Evolutionary conservation across 1,140 invertebrate genomes (phyloP).

Genomic region (Drosophila persimilis): DNA sequence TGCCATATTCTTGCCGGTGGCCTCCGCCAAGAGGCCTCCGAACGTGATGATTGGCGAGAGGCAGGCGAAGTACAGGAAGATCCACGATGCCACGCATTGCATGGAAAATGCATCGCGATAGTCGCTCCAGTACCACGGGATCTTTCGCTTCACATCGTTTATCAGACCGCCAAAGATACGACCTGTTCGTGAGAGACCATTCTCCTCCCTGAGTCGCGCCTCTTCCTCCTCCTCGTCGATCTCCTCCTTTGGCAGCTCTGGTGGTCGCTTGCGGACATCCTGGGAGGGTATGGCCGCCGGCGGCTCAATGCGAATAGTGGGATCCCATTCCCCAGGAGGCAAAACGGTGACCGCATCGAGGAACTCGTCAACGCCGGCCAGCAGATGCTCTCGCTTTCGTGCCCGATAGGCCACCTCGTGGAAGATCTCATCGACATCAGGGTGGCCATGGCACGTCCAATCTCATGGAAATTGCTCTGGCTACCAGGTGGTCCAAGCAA

Average conservation of each 20-base stretch:
- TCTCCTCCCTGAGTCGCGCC: slow-evolving; percentile 92
- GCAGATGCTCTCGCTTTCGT: slow-evolving; percentile 94
- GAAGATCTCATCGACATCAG: slow-evolving; percentile 99
- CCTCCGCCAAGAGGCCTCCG: slow-evolving; percentile 94
- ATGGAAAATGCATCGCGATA: slow-evolving; percentile 95
- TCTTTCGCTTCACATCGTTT: slow-evolving; percentile 97
- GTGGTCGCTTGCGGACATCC: slow-evolving; percentile 92
- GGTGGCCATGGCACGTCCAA: slow-evolving; percentile 98
- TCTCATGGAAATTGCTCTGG: slow-evolving; percentile 95
- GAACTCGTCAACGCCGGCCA: slow-evolving; percentile 98
- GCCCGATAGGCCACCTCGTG: slow-evolving; percentile 99
- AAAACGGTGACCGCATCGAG: slow-evolving; percentile 98
- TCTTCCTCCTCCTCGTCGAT: slow-evolving; percentile 91
- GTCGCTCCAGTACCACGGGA: slow-evolving; percentile 92
- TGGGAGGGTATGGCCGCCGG: slow-evolving; percentile 97
- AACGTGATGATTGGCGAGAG: slow-evolving; percentile 92
- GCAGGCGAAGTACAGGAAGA: slow-evolving; percentile 99
- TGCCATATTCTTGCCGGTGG: slow-evolving; percentile 98
- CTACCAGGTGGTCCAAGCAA: slow-evolving; percentile 94
- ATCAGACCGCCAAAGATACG: slow-evolving; percentile 94
- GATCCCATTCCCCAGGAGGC: slow-evolving; percentile 99
- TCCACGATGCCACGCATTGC: slow-evolving; percentile 98
- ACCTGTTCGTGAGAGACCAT: slow-evolving; percentile 93
- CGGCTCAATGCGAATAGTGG: slow-evolving; percentile 98
- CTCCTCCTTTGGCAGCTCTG: slow-evolving; percentile 89